phyloP scores from a whole-genome alignment of 2,888 invertebrate species.

The Linnaemya tessellans region DNA sequence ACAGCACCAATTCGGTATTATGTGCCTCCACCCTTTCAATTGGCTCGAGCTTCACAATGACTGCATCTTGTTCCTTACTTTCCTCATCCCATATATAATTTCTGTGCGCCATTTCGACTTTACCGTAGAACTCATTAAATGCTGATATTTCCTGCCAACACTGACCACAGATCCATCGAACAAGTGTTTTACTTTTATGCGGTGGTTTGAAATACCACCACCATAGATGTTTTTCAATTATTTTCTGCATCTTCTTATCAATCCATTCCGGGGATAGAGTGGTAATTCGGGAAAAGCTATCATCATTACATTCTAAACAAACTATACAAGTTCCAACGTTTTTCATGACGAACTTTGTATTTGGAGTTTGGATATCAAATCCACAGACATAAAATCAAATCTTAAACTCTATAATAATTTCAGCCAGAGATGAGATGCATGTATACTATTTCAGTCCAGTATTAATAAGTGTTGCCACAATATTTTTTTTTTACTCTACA shows the following conservation, averaged over 20 bases:
- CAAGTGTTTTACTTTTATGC: background rate
- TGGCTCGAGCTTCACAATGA: background rate
- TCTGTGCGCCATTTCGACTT: conserved; percentile 31
- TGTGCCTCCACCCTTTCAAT: background rate
- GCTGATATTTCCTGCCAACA: conserved; percentile 50
- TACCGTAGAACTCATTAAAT: conserved; percentile 42
- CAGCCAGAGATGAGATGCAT: no score
- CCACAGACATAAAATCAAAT: background rate
- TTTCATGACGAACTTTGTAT: background rate
- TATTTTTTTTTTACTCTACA: no score
- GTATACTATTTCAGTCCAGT: no score
- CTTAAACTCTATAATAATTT: background rate
- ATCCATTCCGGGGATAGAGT: conserved; percentile 38
- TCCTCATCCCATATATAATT: background rate
- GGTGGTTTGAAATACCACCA: conserved; percentile 44
- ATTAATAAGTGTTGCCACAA: no score
- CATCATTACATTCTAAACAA: conserved; percentile 29
- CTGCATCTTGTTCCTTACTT: background rate
- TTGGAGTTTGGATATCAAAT: no score
- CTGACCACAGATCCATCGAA: conserved; percentile 49
- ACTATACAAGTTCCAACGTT: conserved; percentile 53
- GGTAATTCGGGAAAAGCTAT: conserved; percentile 24
- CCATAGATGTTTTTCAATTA: conserved; percentile 66
- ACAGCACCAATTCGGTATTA: background rate
- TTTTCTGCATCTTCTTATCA: conserved; percentile 26